These are phyloP conservation scores for Bambusicola thoracicus DNA, from an alignment of 2,113 vertebrate species.

Conservation along the genomic window DNA sequence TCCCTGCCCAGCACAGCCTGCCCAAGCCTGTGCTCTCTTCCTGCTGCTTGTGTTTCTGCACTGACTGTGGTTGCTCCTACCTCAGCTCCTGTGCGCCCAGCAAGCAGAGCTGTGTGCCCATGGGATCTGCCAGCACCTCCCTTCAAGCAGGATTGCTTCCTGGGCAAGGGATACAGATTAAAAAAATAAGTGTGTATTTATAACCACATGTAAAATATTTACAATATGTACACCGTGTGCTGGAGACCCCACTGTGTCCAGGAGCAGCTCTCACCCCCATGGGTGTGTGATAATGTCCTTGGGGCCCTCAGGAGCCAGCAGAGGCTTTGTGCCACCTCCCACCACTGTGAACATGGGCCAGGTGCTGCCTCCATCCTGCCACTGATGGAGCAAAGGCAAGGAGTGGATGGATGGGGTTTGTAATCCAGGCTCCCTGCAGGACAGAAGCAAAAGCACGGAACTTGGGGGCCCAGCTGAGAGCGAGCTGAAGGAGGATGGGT, in stretches of 20 bases:
- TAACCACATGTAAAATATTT: background rate
- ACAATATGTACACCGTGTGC: background rate
- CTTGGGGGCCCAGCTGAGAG: background rate
- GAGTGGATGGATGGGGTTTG: background rate
- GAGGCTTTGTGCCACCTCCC: background rate
- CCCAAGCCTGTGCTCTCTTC: background rate
- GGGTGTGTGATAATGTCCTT: background rate
- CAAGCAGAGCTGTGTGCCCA: background rate
- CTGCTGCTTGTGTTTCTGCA: background rate
- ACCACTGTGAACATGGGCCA: background rate
- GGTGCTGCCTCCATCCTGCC: background rate
- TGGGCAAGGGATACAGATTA: background rate
- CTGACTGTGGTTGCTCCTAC: background rate
- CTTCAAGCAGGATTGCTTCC: background rate
- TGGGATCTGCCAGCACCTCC: background rate
- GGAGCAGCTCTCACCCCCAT: background rate
- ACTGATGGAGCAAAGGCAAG: background rate
- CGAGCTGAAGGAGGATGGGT: background rate
- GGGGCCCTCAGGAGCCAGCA: background rate
- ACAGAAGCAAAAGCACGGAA: background rate
- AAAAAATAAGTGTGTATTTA: conserved; percentile 35
- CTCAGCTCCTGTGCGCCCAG: background rate
- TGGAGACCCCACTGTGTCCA: background rate
- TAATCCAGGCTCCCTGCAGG: background rate
- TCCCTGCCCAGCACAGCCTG: no score